Evolutionary conservation across 1,140 invertebrate genomes (phyloP), one percentile per base, ranked within the genome.

Genomic region (Hyphantria cunea): DNA sequence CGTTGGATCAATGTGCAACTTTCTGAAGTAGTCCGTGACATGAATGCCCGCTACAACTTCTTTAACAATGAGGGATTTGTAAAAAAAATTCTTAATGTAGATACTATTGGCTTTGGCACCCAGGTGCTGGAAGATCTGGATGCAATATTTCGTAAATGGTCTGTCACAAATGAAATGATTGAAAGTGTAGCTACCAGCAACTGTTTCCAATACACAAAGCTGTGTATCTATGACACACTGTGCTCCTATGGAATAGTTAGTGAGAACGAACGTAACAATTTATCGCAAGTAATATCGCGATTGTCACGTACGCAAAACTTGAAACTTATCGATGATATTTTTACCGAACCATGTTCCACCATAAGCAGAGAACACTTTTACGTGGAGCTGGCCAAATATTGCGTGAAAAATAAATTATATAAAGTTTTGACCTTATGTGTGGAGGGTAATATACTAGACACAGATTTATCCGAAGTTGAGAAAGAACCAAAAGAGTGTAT

Each of bases 121-220:
- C 66, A 84, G 53, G 78, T 91, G 11, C 65, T 90, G 31, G 85
- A 91, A 34, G 85, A 86, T 59, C 72, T 93, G 42, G 86, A 91
- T 56, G 79, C 82, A 13, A 79, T 92, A 41, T 93, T 94, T 75
- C 77, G 85, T 33, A 89, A 89, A 55, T 92, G 92, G 78, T 68
- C 91, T 44, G 93, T 95, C 47, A 92, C 89, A 6, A 59, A 92
- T 31, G 86, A 93, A 52, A 94, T 95, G 93, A 88, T 94, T 59
- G 80, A 91, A 34, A 76, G 50, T 44, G 84, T 93, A 55, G 78
- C 90, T 15, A 80, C 76, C 10, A 91, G 88, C 44, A 80, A 88
- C 66, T 92, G 89, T 66, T 92, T 91, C 75, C 68, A 70, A 56
- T 91, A 92, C 41, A 86, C 91, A 8, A 93, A 92, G 77, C 80